Conservation (phyloP, 1,140 invertebrate species). For the Teleogryllus occipitalis region DNA sequence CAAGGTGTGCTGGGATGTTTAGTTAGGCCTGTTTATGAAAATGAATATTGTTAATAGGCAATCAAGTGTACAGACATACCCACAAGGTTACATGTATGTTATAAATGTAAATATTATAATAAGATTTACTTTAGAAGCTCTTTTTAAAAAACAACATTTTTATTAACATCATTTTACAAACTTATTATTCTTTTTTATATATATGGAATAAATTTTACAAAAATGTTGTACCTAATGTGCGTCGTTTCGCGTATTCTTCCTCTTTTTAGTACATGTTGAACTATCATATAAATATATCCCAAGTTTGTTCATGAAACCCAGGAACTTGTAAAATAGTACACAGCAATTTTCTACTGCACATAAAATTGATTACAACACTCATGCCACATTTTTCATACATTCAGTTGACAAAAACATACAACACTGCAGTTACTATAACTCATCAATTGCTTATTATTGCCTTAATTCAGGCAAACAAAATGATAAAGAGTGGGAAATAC, state of each 20-base stretch:
- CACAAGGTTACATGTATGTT: constrained; percentile 8
- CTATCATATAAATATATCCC: constrained; percentile 19
- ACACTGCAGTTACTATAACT: background rate
- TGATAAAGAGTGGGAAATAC: too few species aligned
- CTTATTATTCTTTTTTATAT: constrained; percentile 22
- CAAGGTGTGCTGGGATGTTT: background rate
- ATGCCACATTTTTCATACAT: background rate
- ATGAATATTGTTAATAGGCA: background rate
- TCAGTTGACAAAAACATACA: background rate
- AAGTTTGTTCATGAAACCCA: constrained; percentile 14
- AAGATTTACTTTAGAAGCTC: constrained; percentile 17
- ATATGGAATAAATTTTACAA: constrained; percentile 24
- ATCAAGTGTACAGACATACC: background rate
- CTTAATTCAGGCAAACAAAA: background rate
- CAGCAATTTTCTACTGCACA: constrained; percentile 16
- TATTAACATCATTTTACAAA: constrained; percentile 24
- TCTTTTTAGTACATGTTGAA: constrained; percentile 8
- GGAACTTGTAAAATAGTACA: constrained; percentile 20
- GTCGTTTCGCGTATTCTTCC: constrained; percentile 15
- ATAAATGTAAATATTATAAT: constrained; percentile 17
- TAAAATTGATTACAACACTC: background rate
- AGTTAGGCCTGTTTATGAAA: background rate
- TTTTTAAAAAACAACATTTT: constrained; percentile 23
- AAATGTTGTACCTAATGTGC: constrained; percentile 24
- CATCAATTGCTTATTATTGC: background rate